Conservation (phyloP, 2,113 vertebrate genomes). For the Oncorhynchus clarkii region DNA sequence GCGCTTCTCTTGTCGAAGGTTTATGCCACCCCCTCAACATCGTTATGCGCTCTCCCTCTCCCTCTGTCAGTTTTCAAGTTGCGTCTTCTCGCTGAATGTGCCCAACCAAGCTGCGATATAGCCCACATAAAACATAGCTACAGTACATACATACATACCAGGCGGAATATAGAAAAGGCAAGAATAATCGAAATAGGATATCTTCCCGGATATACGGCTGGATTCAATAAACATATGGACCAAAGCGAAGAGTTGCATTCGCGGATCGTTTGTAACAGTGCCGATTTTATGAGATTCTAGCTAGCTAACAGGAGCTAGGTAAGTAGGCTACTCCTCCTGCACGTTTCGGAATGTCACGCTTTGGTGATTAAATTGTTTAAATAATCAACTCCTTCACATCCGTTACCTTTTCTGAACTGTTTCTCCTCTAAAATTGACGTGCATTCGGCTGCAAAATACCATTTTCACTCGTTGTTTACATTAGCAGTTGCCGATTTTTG, state of each 20-base stretch:
- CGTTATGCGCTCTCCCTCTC: constrained; percentile 27
- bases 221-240: constrained; percentile 36
- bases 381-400: neutral
- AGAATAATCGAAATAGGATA: neutral
- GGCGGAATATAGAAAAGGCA: neutral
- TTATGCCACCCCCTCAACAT: constrained; percentile 23
- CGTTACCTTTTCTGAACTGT: too few relatives aligned
- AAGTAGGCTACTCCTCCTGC: constrained; percentile 38
- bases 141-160: neutral
- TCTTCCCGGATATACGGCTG: neutral
- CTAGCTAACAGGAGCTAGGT: neutral
- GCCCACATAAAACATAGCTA: neutral
- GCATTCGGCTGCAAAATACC: neutral
- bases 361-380: constrained; percentile 8
- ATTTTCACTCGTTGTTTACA: too few relatives aligned
- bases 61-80: constrained; percentile 71
- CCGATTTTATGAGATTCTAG: constrained; percentile 9
- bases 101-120: neutral
- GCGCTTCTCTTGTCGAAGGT: neutral
- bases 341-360: constrained; percentile 52
- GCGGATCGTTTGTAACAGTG: neutral
- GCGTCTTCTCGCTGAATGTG: constrained; percentile 50
- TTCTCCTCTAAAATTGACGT: neutral
- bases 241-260: constrained; percentile 40
- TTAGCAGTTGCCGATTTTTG: too few relatives aligned